Conservation (phyloP, 2,888 invertebrate genomes). For the Tachystola acroxantha region DNA sequence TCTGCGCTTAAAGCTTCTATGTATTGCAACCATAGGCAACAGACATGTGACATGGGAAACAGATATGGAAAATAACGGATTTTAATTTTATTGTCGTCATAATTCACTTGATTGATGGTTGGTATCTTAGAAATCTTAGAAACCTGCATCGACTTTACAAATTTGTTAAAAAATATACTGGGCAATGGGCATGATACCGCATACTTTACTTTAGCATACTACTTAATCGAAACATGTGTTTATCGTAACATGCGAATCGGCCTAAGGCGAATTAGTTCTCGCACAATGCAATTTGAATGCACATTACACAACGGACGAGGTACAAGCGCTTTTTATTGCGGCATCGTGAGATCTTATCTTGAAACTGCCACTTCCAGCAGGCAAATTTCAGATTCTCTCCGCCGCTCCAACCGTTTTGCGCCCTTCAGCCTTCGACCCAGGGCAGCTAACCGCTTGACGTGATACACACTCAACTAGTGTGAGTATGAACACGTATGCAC, state of each 20-base stretch:
- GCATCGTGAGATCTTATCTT: constrained; percentile 78
- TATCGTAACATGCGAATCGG: constrained; percentile 75
- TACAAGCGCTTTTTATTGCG: constrained; percentile 77
- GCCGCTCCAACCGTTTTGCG: constrained; percentile 40
- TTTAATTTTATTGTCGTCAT: too few species aligned
- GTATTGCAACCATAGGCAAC: too few species aligned
- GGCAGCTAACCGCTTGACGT: constrained; percentile 39
- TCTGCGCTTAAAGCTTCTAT: too few species aligned
- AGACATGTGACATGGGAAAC: too few species aligned
- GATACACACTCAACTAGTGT: constrained; percentile 37
- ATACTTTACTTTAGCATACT: constrained; percentile 47
- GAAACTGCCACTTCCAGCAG: constrained; percentile 77
- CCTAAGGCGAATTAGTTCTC: constrained; percentile 78
- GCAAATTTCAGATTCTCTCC: constrained; percentile 71
- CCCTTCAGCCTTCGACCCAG: constrained; percentile 45
- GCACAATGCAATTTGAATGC: constrained; percentile 79
- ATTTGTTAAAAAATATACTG: too few species aligned
- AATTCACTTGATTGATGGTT: too few species aligned
- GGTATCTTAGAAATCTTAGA: too few species aligned
- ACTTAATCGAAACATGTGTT: constrained; percentile 75
- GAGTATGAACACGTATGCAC: constrained; percentile 47
- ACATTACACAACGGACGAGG: constrained; percentile 77
- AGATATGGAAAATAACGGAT: too few species aligned
- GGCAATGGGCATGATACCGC: too few species aligned
- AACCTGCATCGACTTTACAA: too few species aligned